These are phyloP conservation scores for Thalpophila matura DNA, from an alignment of 2,888 invertebrate genomes.

Conservation along the genomic window DNA sequence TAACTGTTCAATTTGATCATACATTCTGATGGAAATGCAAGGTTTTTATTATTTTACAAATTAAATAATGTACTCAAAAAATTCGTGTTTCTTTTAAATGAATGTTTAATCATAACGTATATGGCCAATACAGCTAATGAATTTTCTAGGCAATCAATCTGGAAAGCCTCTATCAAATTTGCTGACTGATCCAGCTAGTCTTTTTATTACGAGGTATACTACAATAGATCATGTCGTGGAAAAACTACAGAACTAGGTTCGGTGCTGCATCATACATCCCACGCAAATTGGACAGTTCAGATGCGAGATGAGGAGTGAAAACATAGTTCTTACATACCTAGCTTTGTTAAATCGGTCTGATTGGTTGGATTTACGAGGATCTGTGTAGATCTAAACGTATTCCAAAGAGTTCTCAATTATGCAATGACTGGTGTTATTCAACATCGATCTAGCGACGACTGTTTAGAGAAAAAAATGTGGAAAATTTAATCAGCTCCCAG, in stretches of 20 bases:
- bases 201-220: neutral
- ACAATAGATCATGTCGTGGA: no score
- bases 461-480: neutral
- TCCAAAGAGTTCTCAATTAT: conserved; percentile 19
- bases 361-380: conserved; percentile 6
- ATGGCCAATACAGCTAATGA: neutral
- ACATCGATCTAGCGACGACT: conserved; percentile 1
- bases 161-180: neutral
- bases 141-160: conserved; percentile 6
- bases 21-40: conserved; percentile 26
- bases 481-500: conserved; percentile 19
- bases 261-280: conserved; percentile 31
- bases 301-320: conserved; percentile 34
- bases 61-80: conserved; percentile 8
- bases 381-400: neutral
- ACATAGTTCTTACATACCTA: no score
- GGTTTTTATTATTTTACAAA: conserved; percentile 12
- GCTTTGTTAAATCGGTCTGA: conserved; percentile 8
- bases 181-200: neutral
- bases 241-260: no score
- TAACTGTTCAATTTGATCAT: conserved; percentile 44
- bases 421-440: neutral
- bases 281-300: conserved; percentile 33
- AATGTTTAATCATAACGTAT: neutral
- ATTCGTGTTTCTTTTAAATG: conserved; percentile 3